A percentile compares a stretch with the other conserved stretches of the same genome.
These are phyloP conservation scores for Centruroides sculpturatus DNA, from an alignment of 1,140 invertebrate species.

Conservation along the genomic window DNA sequence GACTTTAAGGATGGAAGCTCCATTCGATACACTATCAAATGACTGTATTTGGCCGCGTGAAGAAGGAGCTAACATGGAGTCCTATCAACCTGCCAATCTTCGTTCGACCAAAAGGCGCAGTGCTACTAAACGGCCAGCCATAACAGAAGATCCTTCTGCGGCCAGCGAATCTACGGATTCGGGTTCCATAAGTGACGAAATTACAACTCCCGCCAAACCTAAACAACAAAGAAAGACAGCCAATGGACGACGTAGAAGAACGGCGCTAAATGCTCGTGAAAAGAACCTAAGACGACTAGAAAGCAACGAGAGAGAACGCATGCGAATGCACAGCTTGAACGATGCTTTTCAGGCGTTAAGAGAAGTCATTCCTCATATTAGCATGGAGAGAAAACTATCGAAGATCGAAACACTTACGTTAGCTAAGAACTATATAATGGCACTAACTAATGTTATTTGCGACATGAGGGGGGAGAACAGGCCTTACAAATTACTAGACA, in stretches of 20 bases:
- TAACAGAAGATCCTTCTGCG: constrained; percentile 3
- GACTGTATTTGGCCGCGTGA: not conserved
- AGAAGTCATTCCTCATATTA: constrained; percentile 74
- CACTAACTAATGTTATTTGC: constrained; percentile 71
- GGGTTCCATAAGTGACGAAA: constrained; percentile 5
- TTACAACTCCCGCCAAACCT: not conserved
- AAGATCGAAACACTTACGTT: constrained; percentile 77
- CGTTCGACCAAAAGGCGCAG: no score
- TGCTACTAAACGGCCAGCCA: not conserved
- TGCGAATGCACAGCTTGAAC: constrained; percentile 77
- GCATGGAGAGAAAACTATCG: constrained; percentile 60
- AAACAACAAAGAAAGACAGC: constrained; percentile 6
- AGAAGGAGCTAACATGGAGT: no score
- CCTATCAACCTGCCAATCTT: no score
- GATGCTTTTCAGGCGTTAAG: constrained; percentile 74
- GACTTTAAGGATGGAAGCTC: constrained; percentile 4
- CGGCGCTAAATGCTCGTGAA: constrained; percentile 53
- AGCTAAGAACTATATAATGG: constrained; percentile 82
- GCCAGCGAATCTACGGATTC: constrained; percentile 10
- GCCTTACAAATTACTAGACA: constrained; percentile 14
- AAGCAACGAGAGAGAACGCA: constrained; percentile 71
- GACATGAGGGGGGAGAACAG: constrained; percentile 38
- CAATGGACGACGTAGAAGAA: constrained; percentile 3
- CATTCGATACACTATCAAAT: not conserved
- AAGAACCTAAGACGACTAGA: constrained; percentile 63